Evolutionary conservation across 1,140 invertebrate species (phyloP).

Genomic region (Augochlora pura): DNA sequence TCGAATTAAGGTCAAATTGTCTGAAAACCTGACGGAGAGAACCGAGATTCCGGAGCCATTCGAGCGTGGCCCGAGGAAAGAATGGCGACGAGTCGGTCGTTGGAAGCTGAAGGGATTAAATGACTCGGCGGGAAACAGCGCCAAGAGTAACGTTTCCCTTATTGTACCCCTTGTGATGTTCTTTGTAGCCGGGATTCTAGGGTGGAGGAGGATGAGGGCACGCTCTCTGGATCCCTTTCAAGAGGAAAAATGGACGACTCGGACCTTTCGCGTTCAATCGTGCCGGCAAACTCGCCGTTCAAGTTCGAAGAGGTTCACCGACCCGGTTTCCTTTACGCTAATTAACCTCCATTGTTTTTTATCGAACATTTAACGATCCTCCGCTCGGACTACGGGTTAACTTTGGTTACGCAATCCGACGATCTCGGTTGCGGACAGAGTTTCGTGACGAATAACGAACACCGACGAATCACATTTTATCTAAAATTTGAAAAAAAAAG

Average conservation of each 20-base stretch:
- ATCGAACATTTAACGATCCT: neutral
- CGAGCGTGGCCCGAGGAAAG: neutral
- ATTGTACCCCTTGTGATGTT: neutral
- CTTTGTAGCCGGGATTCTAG: neutral
- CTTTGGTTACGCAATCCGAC: too few species aligned
- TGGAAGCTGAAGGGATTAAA: slow-evolving; percentile 13
- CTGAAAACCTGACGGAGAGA: too few species aligned
- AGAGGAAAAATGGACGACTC: slow-evolving; percentile 14
- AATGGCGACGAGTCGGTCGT: neutral
- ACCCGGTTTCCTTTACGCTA: neutral
- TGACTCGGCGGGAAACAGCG: neutral
- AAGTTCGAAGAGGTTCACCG: slow-evolving; percentile 34
- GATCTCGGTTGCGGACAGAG: too few species aligned
- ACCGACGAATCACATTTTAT: too few species aligned
- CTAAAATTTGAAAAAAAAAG: too few species aligned
- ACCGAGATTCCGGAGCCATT: neutral
- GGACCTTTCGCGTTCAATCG: slow-evolving; percentile 28
- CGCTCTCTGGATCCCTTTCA: slow-evolving; percentile 1
- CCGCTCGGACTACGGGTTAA: too few species aligned
- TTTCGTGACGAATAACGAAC: too few species aligned
- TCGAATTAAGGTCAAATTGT: too few species aligned
- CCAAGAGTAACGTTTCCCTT: slow-evolving; percentile 25
- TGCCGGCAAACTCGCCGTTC: slow-evolving; percentile 19
- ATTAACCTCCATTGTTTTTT: slow-evolving; percentile 30
- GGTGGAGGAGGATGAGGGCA: too few species aligned